Base-by-base conservation (phyloP, 2,113 vertebrate genomes). In the Hucho hucho region DNA sequence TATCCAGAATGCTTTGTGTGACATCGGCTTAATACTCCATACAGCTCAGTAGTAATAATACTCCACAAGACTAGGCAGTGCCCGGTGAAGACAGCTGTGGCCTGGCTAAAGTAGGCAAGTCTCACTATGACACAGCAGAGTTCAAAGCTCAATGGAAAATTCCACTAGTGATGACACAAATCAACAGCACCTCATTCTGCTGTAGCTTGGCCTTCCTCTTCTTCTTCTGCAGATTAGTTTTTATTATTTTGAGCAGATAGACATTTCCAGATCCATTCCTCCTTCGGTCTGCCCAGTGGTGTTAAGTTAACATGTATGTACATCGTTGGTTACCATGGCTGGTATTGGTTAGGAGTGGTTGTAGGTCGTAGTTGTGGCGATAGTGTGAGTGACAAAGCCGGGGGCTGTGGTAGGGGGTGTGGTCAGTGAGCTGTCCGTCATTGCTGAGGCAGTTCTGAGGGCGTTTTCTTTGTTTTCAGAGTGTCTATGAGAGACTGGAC, bases 401-500 rank as follows among this genome's bases (percentile, higher is more conserved):
- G 49, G 70, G 43, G 72, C 80, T 11, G 49, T 49, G 47, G 68
- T 18, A 18, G 63, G 78, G 78, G 81, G 73, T 32, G 79, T 79
- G 79, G 74, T 72, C 76, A 75, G 74, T 43, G 49, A 53, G 76
- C 85, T 81, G 83, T 37, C 14, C 79, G 87, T 92, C 90, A 92
- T 90, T 92, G 92, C 92, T 98, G 95, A 0, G 97, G 96, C 64
- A 93, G 93, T 85, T 99, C 97, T 0, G 96, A 86, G 64, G 96
- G 91, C 0, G 95, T 95, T 72, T 96, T 96, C 89, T 98, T 99
- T 94, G 97, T 92, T 96, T 98, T 99, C 93, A 99, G 95, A 96
- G 96, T 98, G 96, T 98, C 98, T 96, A 99, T 98, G 89, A 99
- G 96, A 73, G 97, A 98, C 84, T 96, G 90, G 80, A 98, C 97